Percentiles rank a stretch among this genome's conserved stretches.
These are phyloP conservation scores for Bicyclus anynana DNA, from an alignment of 1,140 invertebrate genomes.

Conservation along the genomic window DNA sequence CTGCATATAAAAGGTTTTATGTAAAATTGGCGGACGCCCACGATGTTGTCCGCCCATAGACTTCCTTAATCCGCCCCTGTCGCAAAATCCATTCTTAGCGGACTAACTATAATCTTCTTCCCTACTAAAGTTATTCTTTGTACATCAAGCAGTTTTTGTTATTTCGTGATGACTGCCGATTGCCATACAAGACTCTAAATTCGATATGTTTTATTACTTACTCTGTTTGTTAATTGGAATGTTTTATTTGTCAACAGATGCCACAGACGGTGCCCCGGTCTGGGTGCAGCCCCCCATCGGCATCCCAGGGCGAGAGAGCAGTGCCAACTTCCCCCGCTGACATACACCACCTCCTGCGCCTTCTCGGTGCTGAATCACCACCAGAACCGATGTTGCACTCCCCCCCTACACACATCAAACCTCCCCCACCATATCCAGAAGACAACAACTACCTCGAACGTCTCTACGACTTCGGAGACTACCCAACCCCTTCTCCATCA, in stretches of 20 bases:
- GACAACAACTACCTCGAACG: slow-evolving; percentile 64
- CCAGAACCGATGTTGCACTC: slow-evolving; percentile 76
- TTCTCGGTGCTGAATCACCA: slow-evolving; percentile 75
- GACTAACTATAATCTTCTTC: too few relatives aligned
- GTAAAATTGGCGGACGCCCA: too few relatives aligned
- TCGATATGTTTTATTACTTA: too few relatives aligned
- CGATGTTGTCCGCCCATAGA: too few relatives aligned
- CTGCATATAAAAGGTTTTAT: too few relatives aligned
- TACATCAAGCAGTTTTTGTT: too few relatives aligned
- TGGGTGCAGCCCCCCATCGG: slow-evolving; percentile 84
- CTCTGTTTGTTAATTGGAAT: not conserved
- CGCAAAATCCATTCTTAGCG: too few relatives aligned
- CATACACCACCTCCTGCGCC: slow-evolving; percentile 75
- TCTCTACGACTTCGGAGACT: slow-evolving; percentile 67
- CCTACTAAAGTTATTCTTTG: too few relatives aligned
- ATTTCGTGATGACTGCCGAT: too few relatives aligned
- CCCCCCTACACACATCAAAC: slow-evolving; percentile 63
- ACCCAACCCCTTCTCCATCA: slow-evolving; percentile 70
- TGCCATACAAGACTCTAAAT: too few relatives aligned
- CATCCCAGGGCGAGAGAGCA: slow-evolving; percentile 81
- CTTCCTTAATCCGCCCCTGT: too few relatives aligned
- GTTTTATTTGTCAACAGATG: slow-evolving; percentile 82
- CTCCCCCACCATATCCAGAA: slow-evolving; percentile 67
- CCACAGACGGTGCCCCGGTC: slow-evolving; percentile 87
- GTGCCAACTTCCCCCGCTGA: slow-evolving; percentile 78